Base-by-base conservation (phyloP, 2,113 vertebrate species). In the Megaleporinus macrocephalus region DNA sequence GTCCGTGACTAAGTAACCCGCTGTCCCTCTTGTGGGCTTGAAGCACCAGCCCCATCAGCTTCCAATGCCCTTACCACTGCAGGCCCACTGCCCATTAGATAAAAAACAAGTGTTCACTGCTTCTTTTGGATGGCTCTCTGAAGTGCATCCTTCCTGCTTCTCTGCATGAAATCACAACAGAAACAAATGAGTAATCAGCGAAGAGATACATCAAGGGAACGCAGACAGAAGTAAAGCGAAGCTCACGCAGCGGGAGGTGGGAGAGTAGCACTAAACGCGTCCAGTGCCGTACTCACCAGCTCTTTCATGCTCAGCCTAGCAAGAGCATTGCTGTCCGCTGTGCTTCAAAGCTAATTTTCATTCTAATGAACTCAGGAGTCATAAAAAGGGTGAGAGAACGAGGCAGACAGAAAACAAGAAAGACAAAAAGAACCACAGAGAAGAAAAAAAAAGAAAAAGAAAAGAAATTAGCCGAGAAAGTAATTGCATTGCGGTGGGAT, bases 301-400 rank as follows among this genome's bases (percentile, higher is more conserved):
- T n/a, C 16, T 27, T 26, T 66, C 41, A 49, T 69, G 16, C 44
- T 59, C 44, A 36, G 51, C 36, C 59, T 59, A 62, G 65, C 61
- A 73, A 74, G 22, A 77, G 6, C 75, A 62, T 29, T 71, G 41
- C 71, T 53, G 57, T 62, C 80, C 63, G 70, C 49, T 76, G 63
- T 72, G 57, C 53, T n/a, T 76, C 41, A 26, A 71, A 83, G 36
- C 63, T 76, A 49, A 66, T 59, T 65, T 72, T 66, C 72, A 26
- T n/a, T 51, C 18, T 51, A 73, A 80, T 69, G 36, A 80, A 77
- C 22, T 73, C 15, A 3, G 47, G 29, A 36, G 27, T 80, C 63
- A 79, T 76, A 59, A 70, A 80, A 76, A 55, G 26, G 30, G 62
- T 22, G 16, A 22, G 18, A n/a, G 4, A 74, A n/a, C 62, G 49